Conservation (phyloP, 2,113 vertebrate genomes). For the Bettongia penicillata region DNA sequence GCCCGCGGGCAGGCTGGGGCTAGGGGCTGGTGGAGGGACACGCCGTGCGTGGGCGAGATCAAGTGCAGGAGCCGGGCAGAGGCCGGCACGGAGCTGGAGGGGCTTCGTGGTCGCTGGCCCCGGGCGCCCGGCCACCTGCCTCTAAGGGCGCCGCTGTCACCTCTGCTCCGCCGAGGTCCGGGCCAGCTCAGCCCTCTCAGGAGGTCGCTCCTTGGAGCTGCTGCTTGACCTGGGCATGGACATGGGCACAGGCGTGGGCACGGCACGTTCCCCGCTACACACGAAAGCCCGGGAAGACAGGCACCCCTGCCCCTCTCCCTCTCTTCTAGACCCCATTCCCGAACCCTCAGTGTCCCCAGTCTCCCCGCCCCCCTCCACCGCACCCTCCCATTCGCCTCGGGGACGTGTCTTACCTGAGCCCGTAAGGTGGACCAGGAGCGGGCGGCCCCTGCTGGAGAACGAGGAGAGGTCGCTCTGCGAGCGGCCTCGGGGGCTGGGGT, state of each 20-base stretch:
- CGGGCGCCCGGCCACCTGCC: not conserved
- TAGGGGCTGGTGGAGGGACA: not conserved
- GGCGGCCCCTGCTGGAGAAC: conserved; percentile 77
- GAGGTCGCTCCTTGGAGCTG: no score
- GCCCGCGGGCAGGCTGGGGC: not conserved
- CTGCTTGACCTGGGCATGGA: not conserved
- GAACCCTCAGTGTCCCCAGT: not conserved
- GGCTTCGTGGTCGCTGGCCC: not conserved
- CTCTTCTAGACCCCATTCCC: not conserved
- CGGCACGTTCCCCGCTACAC: not conserved
- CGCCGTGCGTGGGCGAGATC: not conserved
- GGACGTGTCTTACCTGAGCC: conserved; percentile 83
- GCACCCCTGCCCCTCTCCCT: not conserved
- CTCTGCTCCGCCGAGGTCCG: not conserved
- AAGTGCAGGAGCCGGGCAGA: no score
- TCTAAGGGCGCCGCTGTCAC: not conserved
- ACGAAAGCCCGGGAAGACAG: not conserved
- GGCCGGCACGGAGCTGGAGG: not conserved
- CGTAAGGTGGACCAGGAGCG: conserved; percentile 79
- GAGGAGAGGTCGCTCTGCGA: conserved; percentile 86
- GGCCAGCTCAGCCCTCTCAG: not conserved
- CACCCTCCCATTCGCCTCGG: not conserved
- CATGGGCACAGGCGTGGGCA: not conserved
- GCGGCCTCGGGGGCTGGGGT: conserved; percentile 81
- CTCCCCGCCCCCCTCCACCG: not conserved